These are phyloP conservation scores for Drosophila lowei DNA, from an alignment of 1,140 invertebrate genomes.

Conservation along the genomic window DNA sequence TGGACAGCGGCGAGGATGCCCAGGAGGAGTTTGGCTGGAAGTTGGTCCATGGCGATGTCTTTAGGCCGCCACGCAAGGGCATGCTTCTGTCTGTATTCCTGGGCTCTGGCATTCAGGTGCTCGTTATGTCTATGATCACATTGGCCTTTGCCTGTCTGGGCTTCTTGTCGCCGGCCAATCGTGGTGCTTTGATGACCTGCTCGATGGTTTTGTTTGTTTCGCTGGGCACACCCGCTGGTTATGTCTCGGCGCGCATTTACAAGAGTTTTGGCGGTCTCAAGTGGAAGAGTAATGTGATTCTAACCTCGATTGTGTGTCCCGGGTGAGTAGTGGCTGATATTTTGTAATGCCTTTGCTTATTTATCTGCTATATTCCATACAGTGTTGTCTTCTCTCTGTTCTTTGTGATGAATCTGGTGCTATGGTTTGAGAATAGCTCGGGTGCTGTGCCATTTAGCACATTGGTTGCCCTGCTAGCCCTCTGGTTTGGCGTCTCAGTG, in stretches of 20 bases:
- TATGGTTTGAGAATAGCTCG: conserved; percentile 97
- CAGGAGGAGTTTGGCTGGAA: conserved; percentile 99
- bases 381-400: conserved; percentile 97
- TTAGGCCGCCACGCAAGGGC: conserved; percentile 97
- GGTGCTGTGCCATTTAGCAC: conserved; percentile 98
- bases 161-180: conserved; percentile 98
- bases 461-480: conserved; percentile 96
- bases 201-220: conserved; percentile 97
- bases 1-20: conserved; percentile 97
- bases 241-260: conserved; percentile 97
- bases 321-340: conserved; percentile 86
- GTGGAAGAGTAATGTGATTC: conserved; percentile 98
- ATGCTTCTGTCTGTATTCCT: conserved; percentile 98
- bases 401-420: conserved; percentile 97
- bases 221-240: conserved; percentile 97
- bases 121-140: conserved; percentile 90
- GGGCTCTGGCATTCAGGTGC: conserved; percentile 97
- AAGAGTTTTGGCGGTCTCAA: conserved; percentile 99
- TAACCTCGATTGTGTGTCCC: conserved; percentile 97
- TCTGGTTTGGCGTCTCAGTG: conserved; percentile 99
- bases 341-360: not conserved
- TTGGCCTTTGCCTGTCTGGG: conserved; percentile 98
- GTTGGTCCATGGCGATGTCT: conserved; percentile 97
- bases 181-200: conserved; percentile 99
- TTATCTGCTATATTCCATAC: conserved; percentile 67